These are phyloP conservation scores for Horisme vitalbata DNA, from an alignment of 2,888 invertebrate species.

Conservation along the genomic window DNA sequence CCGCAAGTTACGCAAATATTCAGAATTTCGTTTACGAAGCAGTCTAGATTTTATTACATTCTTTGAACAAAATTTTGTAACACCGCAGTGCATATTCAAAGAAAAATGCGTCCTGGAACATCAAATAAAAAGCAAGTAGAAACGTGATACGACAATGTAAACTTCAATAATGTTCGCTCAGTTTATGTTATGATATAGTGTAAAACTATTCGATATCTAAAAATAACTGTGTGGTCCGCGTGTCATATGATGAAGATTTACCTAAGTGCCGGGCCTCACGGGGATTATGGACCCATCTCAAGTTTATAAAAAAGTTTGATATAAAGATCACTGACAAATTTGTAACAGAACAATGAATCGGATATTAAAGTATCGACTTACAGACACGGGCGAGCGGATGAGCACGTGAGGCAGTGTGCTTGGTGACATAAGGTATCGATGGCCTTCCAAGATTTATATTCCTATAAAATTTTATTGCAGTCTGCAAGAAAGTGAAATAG, in stretches of 20 bases:
- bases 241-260: constrained; percentile 68
- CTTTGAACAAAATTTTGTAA: constrained; percentile 37
- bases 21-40: constrained; percentile 28
- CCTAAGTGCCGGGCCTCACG: constrained; percentile 62
- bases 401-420: constrained; percentile 53
- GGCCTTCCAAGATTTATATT: constrained; percentile 17
- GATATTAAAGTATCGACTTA: constrained; percentile 81
- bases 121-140: constrained; percentile 22
- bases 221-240: constrained; percentile 73
- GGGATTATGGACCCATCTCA: constrained; percentile 78
- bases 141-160: constrained; percentile 33
- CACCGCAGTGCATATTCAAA: constrained; percentile 29
- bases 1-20: constrained; percentile 8
- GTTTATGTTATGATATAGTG: constrained; percentile 19
- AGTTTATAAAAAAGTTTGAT: constrained; percentile 78
- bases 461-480: constrained; percentile 15
- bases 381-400: constrained; percentile 78
- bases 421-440: constrained; percentile 39
- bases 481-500: background rate
- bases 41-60: constrained; percentile 42
- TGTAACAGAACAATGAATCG: constrained; percentile 83
- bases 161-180: constrained; percentile 23
- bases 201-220: constrained; percentile 42
- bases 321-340: constrained; percentile 83
- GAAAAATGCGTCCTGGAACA: constrained; percentile 27